Percentiles rank a stretch among this genome's conserved stretches.
phyloP scores from a whole-genome alignment of 2,113 vertebrate species.

The Cinclus cinclus region DNA sequence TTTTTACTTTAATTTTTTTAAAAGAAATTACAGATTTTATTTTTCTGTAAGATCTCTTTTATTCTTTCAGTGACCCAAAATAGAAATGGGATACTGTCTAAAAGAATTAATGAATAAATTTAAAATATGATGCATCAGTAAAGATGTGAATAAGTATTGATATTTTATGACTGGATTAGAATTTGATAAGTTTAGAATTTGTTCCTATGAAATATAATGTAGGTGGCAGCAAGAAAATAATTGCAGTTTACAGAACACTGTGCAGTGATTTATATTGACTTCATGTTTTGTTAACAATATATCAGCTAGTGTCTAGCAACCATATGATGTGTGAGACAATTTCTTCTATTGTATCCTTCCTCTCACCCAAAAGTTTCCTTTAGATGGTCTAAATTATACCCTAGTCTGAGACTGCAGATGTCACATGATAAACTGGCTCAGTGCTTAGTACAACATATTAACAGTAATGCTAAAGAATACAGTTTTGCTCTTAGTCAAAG shows the following conservation, averaged over 20 bases:
- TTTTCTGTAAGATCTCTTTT: background rate
- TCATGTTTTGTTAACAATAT: background rate
- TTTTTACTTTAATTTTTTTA: background rate
- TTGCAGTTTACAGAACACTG: background rate
- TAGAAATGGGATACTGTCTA: background rate
- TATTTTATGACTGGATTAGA: background rate
- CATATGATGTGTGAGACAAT: accelerated
- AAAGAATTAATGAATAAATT: background rate
- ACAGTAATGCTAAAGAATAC: background rate
- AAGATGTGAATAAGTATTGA: background rate
- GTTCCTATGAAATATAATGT: background rate
- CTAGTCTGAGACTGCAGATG: background rate
- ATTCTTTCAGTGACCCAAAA: background rate
- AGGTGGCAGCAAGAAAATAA: background rate
- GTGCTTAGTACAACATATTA: background rate
- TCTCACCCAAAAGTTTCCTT: background rate
- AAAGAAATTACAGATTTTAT: background rate
- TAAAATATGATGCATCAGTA: background rate
- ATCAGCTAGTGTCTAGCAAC: background rate
- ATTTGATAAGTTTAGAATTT: background rate
- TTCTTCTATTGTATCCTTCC: background rate
- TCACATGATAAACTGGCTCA: background rate
- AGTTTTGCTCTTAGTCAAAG: background rate
- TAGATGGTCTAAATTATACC: background rate
- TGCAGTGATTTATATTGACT: background rate